A percentile compares a stretch with the other conserved stretches of the same genome.
Evolutionary conservation across 2,888 invertebrate genomes (phyloP).

Genomic region (Arenicola marina): DNA sequence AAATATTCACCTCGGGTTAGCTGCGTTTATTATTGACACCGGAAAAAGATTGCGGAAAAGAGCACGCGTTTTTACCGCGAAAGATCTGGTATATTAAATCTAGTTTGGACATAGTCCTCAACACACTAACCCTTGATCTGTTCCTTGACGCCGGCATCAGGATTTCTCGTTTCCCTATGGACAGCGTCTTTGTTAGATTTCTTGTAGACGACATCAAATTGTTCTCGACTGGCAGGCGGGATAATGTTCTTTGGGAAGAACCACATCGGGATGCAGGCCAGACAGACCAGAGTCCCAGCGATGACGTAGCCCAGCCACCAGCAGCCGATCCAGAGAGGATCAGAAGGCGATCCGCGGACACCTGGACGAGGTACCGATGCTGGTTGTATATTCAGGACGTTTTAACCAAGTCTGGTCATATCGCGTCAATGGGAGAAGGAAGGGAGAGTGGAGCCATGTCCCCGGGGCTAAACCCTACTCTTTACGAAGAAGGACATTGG

Average conservation of each 20-base stretch:
- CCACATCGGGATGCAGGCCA: conserved; percentile 20
- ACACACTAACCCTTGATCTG: conserved; percentile 8
- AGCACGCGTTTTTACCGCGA: no score
- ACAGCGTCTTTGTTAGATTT: neutral
- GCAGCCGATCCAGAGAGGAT: conserved; percentile 21
- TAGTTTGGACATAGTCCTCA: neutral
- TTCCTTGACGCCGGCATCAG: conserved; percentile 4
- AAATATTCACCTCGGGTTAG: no score
- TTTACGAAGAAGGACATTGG: no score
- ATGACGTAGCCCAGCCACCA: conserved; percentile 30
- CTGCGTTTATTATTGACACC: no score
- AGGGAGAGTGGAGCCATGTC: no score
- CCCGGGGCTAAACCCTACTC: no score
- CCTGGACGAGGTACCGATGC: conserved; percentile 11
- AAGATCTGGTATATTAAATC: no score
- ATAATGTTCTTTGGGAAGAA: conserved; percentile 20
- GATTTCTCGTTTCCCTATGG: neutral
- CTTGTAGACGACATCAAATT: neutral
- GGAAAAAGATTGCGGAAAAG: no score
- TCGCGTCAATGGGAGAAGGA: no score
- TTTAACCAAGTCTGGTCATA: no score
- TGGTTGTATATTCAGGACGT: no score
- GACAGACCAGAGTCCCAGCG: neutral
- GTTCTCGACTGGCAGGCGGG: neutral
- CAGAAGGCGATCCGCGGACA: neutral